A percentile compares a stretch with the other conserved stretches of the same genome.
phyloP scores from a whole-genome alignment of 1,140 invertebrate species.

The Frieseomelitta varia region DNA sequence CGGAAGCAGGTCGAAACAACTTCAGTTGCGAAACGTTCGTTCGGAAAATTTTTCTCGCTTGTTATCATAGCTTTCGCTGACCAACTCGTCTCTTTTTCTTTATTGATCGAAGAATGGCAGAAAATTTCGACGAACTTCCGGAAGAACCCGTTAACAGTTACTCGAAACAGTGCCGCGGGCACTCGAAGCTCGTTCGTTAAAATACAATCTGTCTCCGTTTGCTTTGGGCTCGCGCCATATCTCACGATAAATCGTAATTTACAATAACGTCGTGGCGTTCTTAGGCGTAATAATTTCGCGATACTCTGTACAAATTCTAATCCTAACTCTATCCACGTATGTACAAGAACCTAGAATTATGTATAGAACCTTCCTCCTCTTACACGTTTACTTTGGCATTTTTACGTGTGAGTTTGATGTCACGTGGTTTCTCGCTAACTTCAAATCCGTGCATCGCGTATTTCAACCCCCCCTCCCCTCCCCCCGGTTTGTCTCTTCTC shows the following conservation, averaged over 20 bases:
- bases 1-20: constrained; percentile 22
- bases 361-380: constrained; percentile 30
- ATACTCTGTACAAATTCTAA: constrained; percentile 79
- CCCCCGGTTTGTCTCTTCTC: background rate
- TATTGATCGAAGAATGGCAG: background rate
- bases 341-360: constrained; percentile 65
- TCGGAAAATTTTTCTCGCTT: background rate
- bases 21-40: background rate
- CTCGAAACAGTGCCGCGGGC: constrained; percentile 69
- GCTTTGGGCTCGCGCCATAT: constrained; percentile 63
- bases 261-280: constrained; percentile 42
- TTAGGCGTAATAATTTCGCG: constrained; percentile 61
- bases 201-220: constrained; percentile 72
- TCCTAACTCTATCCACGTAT: constrained; percentile 67
- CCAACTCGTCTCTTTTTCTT: background rate
- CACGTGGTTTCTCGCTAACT: constrained; percentile 54
- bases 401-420: constrained; percentile 49
- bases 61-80: constrained; percentile 2
- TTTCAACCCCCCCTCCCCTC: background rate
- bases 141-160: constrained; percentile 69
- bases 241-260: constrained; percentile 61
- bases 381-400: constrained; percentile 68
- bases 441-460: constrained; percentile 70
- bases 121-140: constrained; percentile 5
- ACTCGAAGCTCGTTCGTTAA: constrained; percentile 77